Conservation (phyloP, 2,888 invertebrate species). For the Cryptocephalus moraei region DNA sequence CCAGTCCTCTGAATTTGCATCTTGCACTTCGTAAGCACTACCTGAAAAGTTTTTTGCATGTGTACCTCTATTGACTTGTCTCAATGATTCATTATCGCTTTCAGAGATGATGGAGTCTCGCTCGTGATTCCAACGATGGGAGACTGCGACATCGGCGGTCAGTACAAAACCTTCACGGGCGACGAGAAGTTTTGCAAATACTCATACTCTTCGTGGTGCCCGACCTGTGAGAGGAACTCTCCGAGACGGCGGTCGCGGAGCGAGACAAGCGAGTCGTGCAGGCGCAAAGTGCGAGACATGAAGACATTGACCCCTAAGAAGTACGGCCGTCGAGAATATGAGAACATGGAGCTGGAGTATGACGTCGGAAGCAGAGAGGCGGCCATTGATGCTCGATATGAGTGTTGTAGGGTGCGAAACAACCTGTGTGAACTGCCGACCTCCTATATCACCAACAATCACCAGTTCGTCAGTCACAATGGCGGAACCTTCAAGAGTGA, state of each 20-base stretch:
- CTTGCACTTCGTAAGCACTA: no score
- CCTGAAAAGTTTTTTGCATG: no score
- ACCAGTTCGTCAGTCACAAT: constrained; percentile 21
- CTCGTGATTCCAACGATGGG: no score
- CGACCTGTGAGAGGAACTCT: constrained; percentile 33
- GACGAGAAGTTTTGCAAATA: no score
- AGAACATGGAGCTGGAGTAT: constrained; percentile 34
- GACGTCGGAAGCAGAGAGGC: constrained; percentile 25
- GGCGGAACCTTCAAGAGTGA: constrained; percentile 22
- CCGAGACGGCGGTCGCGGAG: constrained; percentile 32
- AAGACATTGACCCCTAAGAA: constrained; percentile 30
- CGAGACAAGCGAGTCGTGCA: constrained; percentile 31
- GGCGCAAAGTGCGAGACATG: constrained; percentile 33
- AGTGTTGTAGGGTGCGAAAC: constrained; percentile 28
- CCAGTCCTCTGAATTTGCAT: no score
- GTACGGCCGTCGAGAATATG: constrained; percentile 29
- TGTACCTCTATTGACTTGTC: no score
- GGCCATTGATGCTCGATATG: constrained; percentile 18
- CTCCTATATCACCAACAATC: constrained; percentile 36
- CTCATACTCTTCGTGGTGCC: constrained; percentile 28
- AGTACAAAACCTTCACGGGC: no score
- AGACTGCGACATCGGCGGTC: no score
- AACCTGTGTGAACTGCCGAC: constrained; percentile 36
- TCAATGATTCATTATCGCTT: no score
- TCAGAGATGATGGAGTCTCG: no score